Percentiles rank a stretch among this genome's conserved stretches.
phyloP scores from a whole-genome alignment of 2,797 vertebrate species.

The Liparis tanakae region DNA sequence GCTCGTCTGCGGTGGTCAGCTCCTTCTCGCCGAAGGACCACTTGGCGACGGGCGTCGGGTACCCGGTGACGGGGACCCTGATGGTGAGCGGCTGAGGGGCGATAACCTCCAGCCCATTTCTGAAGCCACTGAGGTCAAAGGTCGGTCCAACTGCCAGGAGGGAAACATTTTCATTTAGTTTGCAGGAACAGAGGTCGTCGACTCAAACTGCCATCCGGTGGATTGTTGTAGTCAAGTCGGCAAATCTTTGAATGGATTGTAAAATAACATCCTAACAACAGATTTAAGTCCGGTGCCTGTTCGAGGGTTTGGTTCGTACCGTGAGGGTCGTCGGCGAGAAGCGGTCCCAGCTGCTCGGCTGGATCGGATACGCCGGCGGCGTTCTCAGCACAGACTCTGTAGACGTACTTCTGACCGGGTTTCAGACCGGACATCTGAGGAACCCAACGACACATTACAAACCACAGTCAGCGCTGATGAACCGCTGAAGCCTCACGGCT shows the following conservation, averaged over 20 bases:
- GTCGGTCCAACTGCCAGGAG: conserved; percentile 87
- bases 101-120: conserved; percentile 94
- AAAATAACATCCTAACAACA: neutral
- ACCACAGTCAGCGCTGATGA: neutral
- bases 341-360: conserved; percentile 90
- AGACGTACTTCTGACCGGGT: conserved; percentile 90
- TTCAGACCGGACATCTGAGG: conserved; percentile 92
- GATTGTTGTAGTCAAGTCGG: neutral
- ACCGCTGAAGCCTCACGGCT: neutral
- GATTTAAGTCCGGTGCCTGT: neutral
- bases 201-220: neutral
- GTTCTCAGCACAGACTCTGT: conserved; percentile 96
- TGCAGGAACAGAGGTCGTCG: neutral
- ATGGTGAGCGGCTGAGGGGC: conserved; percentile 93
- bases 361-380: conserved; percentile 95
- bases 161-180: neutral
- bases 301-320: conserved; percentile 68
- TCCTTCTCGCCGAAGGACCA: conserved; percentile 91
- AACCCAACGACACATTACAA: conserved; percentile 21
- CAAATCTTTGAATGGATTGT: no score
- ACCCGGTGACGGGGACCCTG: conserved; percentile 92
- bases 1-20: conserved; percentile 83
- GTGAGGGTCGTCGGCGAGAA: conserved; percentile 92
- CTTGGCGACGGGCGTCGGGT: conserved; percentile 89
- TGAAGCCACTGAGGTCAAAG: conserved; percentile 93